These are phyloP conservation scores for Rattus norvegicus DNA, from an alignment of 2,113 vertebrate genomes.

Conservation along the genomic window GRCr8 NC_086025.1:20402501-20403000, in stretches of 20 bases:
- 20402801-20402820: conserved; percentile 57
- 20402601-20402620: conserved; percentile 37
- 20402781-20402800: conserved; percentile 71
- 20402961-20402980: background rate
- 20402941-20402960: conserved; percentile 56
- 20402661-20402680: background rate
- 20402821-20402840: conserved; percentile 61
- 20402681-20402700: conserved; percentile 52
- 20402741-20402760: conserved; percentile 58
- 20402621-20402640: background rate
- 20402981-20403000: conserved; percentile 65
- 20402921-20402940: conserved; percentile 69
- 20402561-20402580: background rate
- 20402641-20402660: conserved; percentile 32
- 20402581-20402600: background rate
- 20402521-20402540: background rate
- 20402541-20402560: background rate
- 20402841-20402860: conserved; percentile 62
- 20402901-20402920: conserved; percentile 62
- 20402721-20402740: conserved; percentile 33
- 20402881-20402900: conserved; percentile 56
- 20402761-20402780: conserved; percentile 50
- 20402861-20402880: conserved; percentile 53
- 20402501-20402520: background rate
- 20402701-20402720: background rate